Conservation (phyloP, 1,140 invertebrate species). For the Drosophila bocki region DNA sequence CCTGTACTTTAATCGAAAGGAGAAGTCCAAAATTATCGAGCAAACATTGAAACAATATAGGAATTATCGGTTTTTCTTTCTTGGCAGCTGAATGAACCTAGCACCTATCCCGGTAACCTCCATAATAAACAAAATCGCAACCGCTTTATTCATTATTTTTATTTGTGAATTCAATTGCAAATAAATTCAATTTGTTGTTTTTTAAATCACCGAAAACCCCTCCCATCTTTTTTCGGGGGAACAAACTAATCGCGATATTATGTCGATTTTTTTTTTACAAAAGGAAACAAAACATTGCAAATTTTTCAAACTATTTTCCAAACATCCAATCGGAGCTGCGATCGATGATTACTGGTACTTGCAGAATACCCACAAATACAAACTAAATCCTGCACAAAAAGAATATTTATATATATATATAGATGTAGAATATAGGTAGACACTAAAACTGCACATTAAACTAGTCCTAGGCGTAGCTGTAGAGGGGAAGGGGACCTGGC, state of each 20-base stretch:
- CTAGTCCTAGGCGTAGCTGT: conserved; percentile 56
- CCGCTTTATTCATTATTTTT: conserved; percentile 22
- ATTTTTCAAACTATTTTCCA: conserved; percentile 28
- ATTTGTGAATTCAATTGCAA: conserved; percentile 39
- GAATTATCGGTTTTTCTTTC: too few species aligned
- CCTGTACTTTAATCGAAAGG: too few species aligned
- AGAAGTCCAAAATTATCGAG: too few species aligned
- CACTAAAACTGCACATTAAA: conserved; percentile 78
- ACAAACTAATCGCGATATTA: conserved; percentile 22
- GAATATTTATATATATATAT: conserved; percentile 46
- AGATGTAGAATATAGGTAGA: conserved; percentile 57
- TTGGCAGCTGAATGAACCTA: too few species aligned
- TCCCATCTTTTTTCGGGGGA: conserved; percentile 2
- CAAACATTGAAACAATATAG: too few species aligned
- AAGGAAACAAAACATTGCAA: conserved; percentile 27
- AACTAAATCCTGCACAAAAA: conserved; percentile 38
- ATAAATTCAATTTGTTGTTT: conserved; percentile 23
- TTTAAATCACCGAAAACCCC: conserved; percentile 19
- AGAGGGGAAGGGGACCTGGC: not conserved
- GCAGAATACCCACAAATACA: not conserved
- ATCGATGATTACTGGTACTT: conserved; percentile 7
- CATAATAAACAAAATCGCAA: not conserved
- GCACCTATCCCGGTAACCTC: not conserved
- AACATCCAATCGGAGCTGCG: conserved; percentile 25
- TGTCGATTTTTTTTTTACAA: conserved; percentile 9